A percentile compares a stretch with the other conserved stretches of the same genome.
phyloP scores from a whole-genome alignment of 2,888 invertebrate genomes.

The Scaptomyza parva region DNA sequence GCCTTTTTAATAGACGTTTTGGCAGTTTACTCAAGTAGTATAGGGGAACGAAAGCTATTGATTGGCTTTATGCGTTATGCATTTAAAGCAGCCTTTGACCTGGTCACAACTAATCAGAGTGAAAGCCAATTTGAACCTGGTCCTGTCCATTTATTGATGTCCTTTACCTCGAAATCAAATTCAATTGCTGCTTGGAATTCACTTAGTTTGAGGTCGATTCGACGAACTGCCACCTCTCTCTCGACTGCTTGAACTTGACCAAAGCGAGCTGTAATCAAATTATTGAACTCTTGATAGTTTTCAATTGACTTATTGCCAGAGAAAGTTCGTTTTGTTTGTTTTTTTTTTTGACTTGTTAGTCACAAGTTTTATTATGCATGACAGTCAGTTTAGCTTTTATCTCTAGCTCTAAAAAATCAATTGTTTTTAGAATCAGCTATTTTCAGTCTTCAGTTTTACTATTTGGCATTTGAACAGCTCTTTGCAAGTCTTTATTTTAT shows the following conservation, averaged over 20 bases:
- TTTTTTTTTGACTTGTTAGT: neutral
- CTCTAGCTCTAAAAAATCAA: neutral
- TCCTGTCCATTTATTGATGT: slow-evolving; percentile 12
- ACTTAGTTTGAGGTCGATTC: slow-evolving; percentile 6
- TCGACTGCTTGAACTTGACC: neutral
- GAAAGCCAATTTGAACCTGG: slow-evolving; percentile 16
- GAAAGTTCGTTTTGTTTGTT: neutral
- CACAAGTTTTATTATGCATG: neutral
- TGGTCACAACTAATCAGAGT: slow-evolving; percentile 17
- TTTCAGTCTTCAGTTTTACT: neutral
- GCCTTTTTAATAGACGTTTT: neutral
- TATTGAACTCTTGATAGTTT: slow-evolving; percentile 2
- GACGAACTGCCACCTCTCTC: neutral
- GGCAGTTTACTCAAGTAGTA: neutral
- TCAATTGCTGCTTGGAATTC: neutral
- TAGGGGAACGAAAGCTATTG: slow-evolving; percentile 17
- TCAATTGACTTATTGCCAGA: neutral
- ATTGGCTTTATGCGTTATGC: slow-evolving; percentile 31
- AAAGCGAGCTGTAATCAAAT: neutral
- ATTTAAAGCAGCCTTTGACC: slow-evolving; percentile 35
- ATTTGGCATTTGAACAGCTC: neutral
- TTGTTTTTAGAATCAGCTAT: neutral
- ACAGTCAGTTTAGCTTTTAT: neutral
- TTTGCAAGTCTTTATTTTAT: slow-evolving; percentile 1
- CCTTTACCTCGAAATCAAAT: slow-evolving; percentile 2